Evolutionary conservation across 2,113 vertebrate genomes (phyloP).

Genomic region (Labeo catla): DNA sequence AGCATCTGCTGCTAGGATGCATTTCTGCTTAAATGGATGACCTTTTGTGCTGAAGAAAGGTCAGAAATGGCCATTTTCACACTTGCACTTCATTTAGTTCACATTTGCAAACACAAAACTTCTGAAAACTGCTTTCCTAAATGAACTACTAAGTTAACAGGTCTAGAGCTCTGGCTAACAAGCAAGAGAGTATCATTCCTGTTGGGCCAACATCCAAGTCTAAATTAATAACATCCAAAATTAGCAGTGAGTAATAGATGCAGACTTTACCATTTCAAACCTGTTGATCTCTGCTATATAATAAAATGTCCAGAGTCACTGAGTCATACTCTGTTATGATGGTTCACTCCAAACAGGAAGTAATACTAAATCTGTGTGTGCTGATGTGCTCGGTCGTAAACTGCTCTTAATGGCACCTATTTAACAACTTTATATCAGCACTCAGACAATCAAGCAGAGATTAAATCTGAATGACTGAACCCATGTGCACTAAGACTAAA

Average conservation of each 20-base stretch:
- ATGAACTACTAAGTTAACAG: background rate
- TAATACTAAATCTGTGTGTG: conserved; percentile 16
- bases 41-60: background rate
- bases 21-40: background rate
- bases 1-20: background rate
- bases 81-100: background rate
- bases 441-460: background rate
- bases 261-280: conserved; percentile 2
- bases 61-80: background rate
- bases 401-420: background rate
- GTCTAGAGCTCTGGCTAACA: background rate
- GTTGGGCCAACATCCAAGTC: background rate
- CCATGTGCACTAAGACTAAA: background rate
- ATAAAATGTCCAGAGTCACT: conserved; percentile 10
- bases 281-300: conserved; percentile 11
- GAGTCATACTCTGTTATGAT: conserved; percentile 25
- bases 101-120: background rate
- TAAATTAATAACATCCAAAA: conserved; percentile 15
- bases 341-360: background rate
- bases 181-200: background rate
- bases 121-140: background rate
- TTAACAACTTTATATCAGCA: conserved; percentile 4
- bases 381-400: background rate
- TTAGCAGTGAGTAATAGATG: background rate
- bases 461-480: conserved; percentile 3